These are phyloP conservation scores for Melanotaenia trifasciata DNA, from an alignment of 2,797 vertebrate genomes.

Conservation along the genomic window DNA sequence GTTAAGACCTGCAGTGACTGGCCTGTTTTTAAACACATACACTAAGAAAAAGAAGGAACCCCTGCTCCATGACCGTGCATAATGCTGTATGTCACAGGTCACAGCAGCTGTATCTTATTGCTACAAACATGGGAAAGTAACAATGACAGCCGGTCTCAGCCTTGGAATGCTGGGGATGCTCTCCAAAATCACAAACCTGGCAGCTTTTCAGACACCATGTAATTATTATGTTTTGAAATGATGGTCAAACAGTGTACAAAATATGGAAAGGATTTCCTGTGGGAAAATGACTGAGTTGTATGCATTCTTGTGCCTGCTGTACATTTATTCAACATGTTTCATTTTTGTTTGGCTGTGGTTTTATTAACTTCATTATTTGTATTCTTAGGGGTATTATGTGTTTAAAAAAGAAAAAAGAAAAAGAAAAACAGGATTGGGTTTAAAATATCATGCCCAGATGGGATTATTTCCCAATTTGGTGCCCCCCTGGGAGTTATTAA, in stretches of 20 bases:
- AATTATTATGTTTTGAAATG: conserved; percentile 56
- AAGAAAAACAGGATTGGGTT: conserved; percentile 38
- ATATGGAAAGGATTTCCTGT: conserved; percentile 68
- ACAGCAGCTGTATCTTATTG: conserved; percentile 47
- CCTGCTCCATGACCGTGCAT: conserved; percentile 29
- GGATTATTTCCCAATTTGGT: conserved; percentile 43
- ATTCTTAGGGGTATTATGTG: conserved; percentile 14
- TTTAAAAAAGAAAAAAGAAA: conserved; percentile 4
- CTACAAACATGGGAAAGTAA: conserved; percentile 56
- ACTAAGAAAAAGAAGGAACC: conserved; percentile 32
- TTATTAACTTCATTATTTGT: conserved; percentile 10
- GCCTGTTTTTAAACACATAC: conserved; percentile 43
- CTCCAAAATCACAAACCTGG: conserved; percentile 30
- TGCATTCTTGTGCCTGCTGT: conserved; percentile 14
- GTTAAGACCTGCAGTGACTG: conserved; percentile 31
- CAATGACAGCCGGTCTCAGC: conserved; percentile 47
- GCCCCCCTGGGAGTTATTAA: conserved; percentile 38
- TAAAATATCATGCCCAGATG: conserved; percentile 44
- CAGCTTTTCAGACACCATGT: conserved; percentile 33
- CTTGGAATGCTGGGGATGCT: conserved; percentile 21
- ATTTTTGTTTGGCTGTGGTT: not conserved
- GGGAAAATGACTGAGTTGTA: conserved; percentile 41
- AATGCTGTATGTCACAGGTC: conserved; percentile 64
- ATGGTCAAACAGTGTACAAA: conserved; percentile 52
- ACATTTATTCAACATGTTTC: conserved; percentile 28